Conservation (phyloP, 2,888 invertebrate genomes). For the Merodon equestris region DNA sequence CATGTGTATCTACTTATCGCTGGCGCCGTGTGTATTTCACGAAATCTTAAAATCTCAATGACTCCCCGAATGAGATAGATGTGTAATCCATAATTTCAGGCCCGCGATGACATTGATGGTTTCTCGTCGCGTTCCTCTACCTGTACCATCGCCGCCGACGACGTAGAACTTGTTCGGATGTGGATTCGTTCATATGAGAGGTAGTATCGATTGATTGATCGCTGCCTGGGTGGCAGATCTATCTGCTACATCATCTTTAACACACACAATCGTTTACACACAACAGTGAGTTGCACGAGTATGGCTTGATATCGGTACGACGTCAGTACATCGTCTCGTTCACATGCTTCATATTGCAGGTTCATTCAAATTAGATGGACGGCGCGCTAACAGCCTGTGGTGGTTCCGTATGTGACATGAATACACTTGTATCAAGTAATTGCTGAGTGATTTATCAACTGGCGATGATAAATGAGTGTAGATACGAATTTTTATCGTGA, state of each 20-base stretch:
- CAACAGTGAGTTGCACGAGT: not conserved
- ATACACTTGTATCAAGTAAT: slow-evolving; percentile 61
- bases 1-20: slow-evolving; percentile 38
- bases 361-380: slow-evolving; percentile 58
- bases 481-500: slow-evolving; percentile 52
- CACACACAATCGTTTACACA: slow-evolving; percentile 49
- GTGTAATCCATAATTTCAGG: slow-evolving; percentile 60
- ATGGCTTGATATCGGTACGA: too few species aligned
- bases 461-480: slow-evolving; percentile 51
- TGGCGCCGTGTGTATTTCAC: slow-evolving; percentile 65
- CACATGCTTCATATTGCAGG: slow-evolving; percentile 51
- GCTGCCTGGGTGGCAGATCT: slow-evolving; percentile 69
- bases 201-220: slow-evolving; percentile 66
- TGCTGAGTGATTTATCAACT: slow-evolving; percentile 66
- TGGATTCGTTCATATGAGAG: not conserved
- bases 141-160: slow-evolving; percentile 6
- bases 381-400: not conserved
- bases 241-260: slow-evolving; percentile 48
- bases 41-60: slow-evolving; percentile 40
- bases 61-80: slow-evolving; percentile 26
- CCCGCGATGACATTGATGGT: slow-evolving; percentile 62
- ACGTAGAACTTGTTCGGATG: slow-evolving; percentile 52
- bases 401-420: slow-evolving; percentile 49
- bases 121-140: slow-evolving; percentile 19
- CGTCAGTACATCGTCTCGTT: slow-evolving; percentile 9